A percentile compares a stretch with the other conserved stretches of the same genome.
These are phyloP conservation scores for Palythoa caribaeorum DNA, from an alignment of 92 coral and sea anemone genomes.

Conservation along the genomic window DNA sequence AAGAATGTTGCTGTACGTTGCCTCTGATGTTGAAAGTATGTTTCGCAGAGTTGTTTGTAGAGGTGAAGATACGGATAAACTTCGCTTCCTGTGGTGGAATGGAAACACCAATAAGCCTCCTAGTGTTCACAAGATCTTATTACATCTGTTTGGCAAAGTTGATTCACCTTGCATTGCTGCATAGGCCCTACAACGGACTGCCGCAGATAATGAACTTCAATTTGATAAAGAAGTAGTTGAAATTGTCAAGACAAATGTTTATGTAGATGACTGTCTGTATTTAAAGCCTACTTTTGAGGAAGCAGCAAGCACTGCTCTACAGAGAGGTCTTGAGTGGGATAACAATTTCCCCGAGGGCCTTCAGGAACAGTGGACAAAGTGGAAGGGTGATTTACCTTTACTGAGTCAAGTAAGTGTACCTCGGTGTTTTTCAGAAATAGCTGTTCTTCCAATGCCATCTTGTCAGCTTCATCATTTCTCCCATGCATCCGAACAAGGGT, in stretches of 20 bases:
- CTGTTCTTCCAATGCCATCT: slow-evolving; percentile 18
- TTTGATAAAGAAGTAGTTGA: slow-evolving; percentile 43
- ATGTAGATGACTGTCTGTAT: slow-evolving; percentile 57
- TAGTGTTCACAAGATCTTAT: slow-evolving; percentile 60
- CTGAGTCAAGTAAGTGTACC: too few relatives aligned
- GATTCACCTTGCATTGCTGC: slow-evolving; percentile 69
- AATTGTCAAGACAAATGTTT: slow-evolving; percentile 45
- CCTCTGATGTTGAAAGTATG: slow-evolving; percentile 33
- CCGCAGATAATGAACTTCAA: slow-evolving; percentile 39
- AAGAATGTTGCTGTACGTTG: slow-evolving; percentile 47
- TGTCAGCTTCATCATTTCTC: slow-evolving; percentile 65
- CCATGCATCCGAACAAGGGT: slow-evolving; percentile 67
- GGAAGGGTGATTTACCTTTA: too few relatives aligned
- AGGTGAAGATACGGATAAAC: slow-evolving; percentile 20
- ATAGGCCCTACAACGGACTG: slow-evolving; percentile 55
- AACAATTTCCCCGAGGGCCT: slow-evolving; percentile 53
- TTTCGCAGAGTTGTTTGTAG: slow-evolving; percentile 38
- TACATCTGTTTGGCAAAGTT: slow-evolving; percentile 62
- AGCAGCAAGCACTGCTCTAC: slow-evolving; percentile 38
- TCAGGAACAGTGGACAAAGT: slow-evolving; percentile 34
- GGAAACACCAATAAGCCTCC: slow-evolving; percentile 50
- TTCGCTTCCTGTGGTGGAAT: slow-evolving; percentile 52
- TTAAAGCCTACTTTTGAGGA: slow-evolving; percentile 7
- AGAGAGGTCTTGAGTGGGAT: slow-evolving; percentile 66
- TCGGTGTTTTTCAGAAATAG: slow-evolving; percentile 53